Conservation (phyloP, 2,113 vertebrate genomes). For the Haemorhous mexicanus region DNA sequence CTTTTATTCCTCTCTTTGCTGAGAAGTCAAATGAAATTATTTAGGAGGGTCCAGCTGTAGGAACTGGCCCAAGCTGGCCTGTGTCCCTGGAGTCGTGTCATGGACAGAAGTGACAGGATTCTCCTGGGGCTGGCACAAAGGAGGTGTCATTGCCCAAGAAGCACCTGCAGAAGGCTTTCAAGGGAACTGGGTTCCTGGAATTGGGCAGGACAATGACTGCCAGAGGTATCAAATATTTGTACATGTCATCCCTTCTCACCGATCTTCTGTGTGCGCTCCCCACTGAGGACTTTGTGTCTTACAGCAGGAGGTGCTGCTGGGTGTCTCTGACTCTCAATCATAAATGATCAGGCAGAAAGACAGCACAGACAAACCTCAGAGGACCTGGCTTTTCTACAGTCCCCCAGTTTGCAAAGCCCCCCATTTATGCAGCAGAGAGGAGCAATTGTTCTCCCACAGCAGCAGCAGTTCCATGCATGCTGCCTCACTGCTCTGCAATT, state of each 20-base stretch:
- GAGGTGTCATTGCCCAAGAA: not conserved
- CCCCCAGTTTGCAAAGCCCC: not conserved
- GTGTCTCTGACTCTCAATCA: not conserved
- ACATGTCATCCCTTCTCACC: not conserved
- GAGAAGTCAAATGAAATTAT: not conserved
- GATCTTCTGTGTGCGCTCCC: not conserved
- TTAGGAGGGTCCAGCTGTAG: not conserved
- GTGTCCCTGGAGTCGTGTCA: not conserved
- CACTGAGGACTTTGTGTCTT: not conserved
- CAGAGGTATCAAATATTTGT: not conserved
- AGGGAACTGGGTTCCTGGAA: not conserved
- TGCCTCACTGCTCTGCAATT: not conserved
- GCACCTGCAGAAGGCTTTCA: not conserved
- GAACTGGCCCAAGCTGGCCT: not conserved
- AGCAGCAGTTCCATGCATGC: not conserved
- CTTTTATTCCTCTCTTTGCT: not conserved
- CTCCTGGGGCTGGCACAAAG: not conserved
- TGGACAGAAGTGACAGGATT: not conserved
- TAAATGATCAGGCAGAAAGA: not conserved
- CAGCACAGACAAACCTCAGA: not conserved
- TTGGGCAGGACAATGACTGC: not conserved
- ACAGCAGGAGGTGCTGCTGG: not conserved
- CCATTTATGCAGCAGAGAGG: not conserved
- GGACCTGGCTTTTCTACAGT: not conserved
- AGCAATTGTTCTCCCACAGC: not conserved